Base-by-base conservation (phyloP, 2,113 vertebrate species). In the Chamaetylas fuelleborni region DNA sequence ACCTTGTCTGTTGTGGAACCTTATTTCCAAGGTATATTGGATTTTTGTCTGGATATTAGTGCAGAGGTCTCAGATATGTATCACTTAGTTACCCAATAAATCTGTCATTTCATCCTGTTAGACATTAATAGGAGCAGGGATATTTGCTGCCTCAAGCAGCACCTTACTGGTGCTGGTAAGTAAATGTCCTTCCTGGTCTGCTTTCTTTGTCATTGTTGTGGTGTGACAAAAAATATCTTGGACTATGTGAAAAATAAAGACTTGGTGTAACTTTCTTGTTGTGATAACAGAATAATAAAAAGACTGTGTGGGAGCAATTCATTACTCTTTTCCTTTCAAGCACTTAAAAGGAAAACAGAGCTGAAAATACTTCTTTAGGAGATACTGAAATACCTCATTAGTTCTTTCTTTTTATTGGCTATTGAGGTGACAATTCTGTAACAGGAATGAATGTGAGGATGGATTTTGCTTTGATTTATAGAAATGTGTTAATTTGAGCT, bases 321-420 rank as follows among this genome's bases (percentile, higher is more conserved):
- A 93, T 95, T 94, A 94, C 24, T 91, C 74, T 56, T 66, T 65
- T 87, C 58, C 92, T 97, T 94, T 95, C 79, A 94, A 90, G 64
- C 79, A 83, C 84, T 94, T 93, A 43, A 95, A 95, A 94, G 90
- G n/a, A 87, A 88, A 87, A 65, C 34, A 76, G 38, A 93, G 71
- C 87, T 96, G 94, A 95, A 96, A 90, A 92, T 94, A 90, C 92
- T 95, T 95, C 78, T 95, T 82, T 74, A 67, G 62, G 64, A 90
- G 93, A 94, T 88, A 96, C 91, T 95, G 91, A 92, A 95, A 93
- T 91, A 94, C 53, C 91, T 95, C 86, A 88, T 97, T 95, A 97
- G 78, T 87, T 94, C 66, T 91, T 90, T 77, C 66, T 82, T 95
- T 92, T 92, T 81, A 89, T 93, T 96, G 94, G 89, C 65, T 92